These are phyloP conservation scores for Caradrina clavipalpis DNA, from an alignment of 2,888 invertebrate species.

Conservation along the genomic window DNA sequence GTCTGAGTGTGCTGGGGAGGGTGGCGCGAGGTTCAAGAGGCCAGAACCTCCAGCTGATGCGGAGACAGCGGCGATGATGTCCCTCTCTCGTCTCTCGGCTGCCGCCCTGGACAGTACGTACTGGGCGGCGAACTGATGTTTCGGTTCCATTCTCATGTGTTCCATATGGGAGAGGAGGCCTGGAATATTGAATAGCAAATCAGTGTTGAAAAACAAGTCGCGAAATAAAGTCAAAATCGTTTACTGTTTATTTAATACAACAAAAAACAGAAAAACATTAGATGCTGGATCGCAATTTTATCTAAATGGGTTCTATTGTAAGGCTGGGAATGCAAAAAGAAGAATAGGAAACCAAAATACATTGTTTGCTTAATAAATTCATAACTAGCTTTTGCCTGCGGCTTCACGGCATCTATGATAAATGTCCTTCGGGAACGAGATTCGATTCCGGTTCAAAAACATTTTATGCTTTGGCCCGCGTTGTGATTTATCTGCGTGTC, in stretches of 20 bases:
- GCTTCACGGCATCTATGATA: constrained; percentile 53
- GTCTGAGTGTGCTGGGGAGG: constrained; percentile 96
- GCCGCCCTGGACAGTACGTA: constrained; percentile 97
- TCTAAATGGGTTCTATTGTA: not conserved
- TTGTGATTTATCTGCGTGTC: constrained; percentile 54
- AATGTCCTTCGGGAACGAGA: constrained; percentile 61
- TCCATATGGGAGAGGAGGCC: constrained; percentile 98
- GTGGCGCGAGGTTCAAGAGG: constrained; percentile 93
- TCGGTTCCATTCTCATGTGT: constrained; percentile 99
- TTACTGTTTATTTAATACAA: not conserved
- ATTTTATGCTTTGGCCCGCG: constrained; percentile 43
- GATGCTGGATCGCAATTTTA: not conserved
- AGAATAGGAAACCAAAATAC: constrained; percentile 3
- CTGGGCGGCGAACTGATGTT: constrained; percentile 98
- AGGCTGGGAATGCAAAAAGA: not conserved
- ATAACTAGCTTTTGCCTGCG: constrained; percentile 44
- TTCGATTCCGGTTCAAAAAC: constrained; percentile 59
- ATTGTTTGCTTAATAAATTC: constrained; percentile 40
- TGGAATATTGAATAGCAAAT: constrained; percentile 80
- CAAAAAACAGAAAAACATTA: not conserved
- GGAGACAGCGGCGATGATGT: constrained; percentile 93
- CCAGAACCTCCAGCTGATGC: constrained; percentile 92
- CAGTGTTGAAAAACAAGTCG: not conserved
- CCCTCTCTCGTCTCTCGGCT: constrained; percentile 96
- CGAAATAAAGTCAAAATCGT: not conserved